Evolutionary conservation across 2,888 invertebrate genomes (phyloP).

Genomic region (Melieria crassipennis): DNA sequence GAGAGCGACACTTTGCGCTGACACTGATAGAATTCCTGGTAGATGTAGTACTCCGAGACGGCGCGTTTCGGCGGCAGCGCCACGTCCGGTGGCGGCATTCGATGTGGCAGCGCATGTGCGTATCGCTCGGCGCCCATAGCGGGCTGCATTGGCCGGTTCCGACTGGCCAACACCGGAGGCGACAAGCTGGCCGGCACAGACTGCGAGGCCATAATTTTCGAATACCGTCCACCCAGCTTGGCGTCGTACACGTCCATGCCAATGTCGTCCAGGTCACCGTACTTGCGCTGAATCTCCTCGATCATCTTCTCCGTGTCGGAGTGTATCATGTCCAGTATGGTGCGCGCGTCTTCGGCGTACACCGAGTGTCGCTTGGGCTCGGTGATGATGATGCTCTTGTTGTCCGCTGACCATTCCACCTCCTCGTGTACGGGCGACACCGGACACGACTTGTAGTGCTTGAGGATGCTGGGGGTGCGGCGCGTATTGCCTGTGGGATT

Average conservation of each 20-base stretch:
- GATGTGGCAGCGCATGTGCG: constrained; percentile 68
- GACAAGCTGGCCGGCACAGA: constrained; percentile 58
- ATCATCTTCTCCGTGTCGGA: constrained; percentile 75
- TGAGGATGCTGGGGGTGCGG: constrained; percentile 69
- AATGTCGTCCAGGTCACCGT: constrained; percentile 70
- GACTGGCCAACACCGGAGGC: constrained; percentile 27
- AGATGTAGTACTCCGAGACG: constrained; percentile 82
- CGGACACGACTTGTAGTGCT: constrained; percentile 80
- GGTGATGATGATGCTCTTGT: constrained; percentile 52
- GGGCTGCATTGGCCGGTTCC: constrained; percentile 7
- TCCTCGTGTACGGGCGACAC: constrained; percentile 86
- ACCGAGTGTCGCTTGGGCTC: constrained; percentile 65
- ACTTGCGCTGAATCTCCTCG: constrained; percentile 73
- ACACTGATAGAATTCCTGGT: constrained; percentile 68
- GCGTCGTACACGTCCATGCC: constrained; percentile 42
- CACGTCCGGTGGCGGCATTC: constrained; percentile 62
- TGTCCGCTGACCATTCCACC: constrained; percentile 70
- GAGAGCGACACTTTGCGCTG: constrained; percentile 71
- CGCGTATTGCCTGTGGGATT: constrained; percentile 61
- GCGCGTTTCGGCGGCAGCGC: constrained; percentile 70
- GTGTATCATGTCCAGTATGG: constrained; percentile 72
- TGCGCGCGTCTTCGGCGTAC: constrained; percentile 68
- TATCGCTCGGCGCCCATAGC: constrained; percentile 54
- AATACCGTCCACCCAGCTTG: constrained; percentile 37
- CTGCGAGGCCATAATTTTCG: constrained; percentile 53